phyloP scores from a whole-genome alignment of 2,113 vertebrate species.

The Sinocyclocheilus grahami region DNA sequence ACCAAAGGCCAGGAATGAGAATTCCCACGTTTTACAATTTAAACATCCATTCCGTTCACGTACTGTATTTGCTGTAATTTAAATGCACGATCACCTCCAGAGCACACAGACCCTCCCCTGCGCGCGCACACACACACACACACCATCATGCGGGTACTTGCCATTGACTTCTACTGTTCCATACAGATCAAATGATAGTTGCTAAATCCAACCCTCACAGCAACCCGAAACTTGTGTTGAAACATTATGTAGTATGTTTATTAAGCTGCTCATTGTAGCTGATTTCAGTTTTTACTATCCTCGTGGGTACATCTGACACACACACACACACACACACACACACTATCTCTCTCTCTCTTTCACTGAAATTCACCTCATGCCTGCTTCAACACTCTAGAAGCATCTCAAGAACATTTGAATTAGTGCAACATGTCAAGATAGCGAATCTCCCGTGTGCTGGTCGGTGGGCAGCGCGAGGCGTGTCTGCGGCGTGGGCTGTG shows the following conservation, averaged over 20 bases:
- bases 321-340: too few species aligned
- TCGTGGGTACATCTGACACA: neutral
- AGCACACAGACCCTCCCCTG: conserved; percentile 18
- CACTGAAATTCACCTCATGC: conserved; percentile 3
- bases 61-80: conserved; percentile 52
- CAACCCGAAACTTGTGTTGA: neutral
- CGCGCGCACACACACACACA: neutral
- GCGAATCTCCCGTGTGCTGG: neutral
- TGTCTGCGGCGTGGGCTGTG: conserved; percentile 23
- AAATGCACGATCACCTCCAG: conserved; percentile 47
- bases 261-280: neutral
- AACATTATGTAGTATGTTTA: neutral
- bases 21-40: conserved; percentile 23
- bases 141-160: neutral
- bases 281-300: neutral
- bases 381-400: neutral
- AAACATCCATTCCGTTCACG: conserved; percentile 54
- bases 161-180: neutral
- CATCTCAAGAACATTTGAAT: conserved; percentile 15
- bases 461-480: conserved; percentile 20
- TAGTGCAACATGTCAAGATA: conserved; percentile 31
- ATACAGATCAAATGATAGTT: neutral
- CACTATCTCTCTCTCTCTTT: too few species aligned
- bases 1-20: neutral
- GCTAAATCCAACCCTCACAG: too few species aligned